Conservation (phyloP, 2,888 invertebrate species). For the Candidula unifasciata region DNA sequence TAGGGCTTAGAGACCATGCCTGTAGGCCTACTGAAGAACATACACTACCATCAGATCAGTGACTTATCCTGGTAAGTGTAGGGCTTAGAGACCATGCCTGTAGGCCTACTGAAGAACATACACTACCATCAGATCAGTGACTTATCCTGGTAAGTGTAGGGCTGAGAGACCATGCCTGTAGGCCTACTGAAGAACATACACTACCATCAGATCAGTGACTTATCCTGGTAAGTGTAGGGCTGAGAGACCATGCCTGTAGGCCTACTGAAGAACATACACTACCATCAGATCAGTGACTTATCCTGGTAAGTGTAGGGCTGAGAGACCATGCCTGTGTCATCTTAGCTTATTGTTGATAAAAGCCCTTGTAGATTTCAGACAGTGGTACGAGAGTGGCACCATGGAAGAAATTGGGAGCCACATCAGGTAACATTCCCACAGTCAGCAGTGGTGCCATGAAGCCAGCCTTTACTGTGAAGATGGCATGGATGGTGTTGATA, state of each 20-base stretch:
- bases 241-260: slow-evolving; percentile 85
- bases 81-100: slow-evolving; percentile 82
- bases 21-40: slow-evolving; percentile 87
- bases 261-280: slow-evolving; percentile 89
- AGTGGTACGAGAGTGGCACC: no score
- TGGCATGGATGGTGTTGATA: no score
- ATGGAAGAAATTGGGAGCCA: no score
- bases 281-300: slow-evolving; percentile 91
- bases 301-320: slow-evolving; percentile 82
- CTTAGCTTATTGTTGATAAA: no score
- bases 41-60: slow-evolving; percentile 92
- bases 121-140: slow-evolving; percentile 94
- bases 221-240: slow-evolving; percentile 84
- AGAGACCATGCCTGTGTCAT: no score
- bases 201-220: slow-evolving; percentile 91
- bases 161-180: slow-evolving; percentile 83
- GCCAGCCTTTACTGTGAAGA: no score
- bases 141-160: slow-evolving; percentile 84
- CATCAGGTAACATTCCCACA: no score
- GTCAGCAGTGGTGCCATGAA: no score
- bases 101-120: slow-evolving; percentile 88
- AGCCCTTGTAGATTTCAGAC: no score
- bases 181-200: slow-evolving; percentile 89
- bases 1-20: slow-evolving; percentile 81
- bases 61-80: slow-evolving; percentile 87